Percentiles rank a stretch among this genome's conserved stretches.
Evolutionary conservation across 2,888 invertebrate species (phyloP).

Genomic region (Thecocarcelia acutangulata): DNA sequence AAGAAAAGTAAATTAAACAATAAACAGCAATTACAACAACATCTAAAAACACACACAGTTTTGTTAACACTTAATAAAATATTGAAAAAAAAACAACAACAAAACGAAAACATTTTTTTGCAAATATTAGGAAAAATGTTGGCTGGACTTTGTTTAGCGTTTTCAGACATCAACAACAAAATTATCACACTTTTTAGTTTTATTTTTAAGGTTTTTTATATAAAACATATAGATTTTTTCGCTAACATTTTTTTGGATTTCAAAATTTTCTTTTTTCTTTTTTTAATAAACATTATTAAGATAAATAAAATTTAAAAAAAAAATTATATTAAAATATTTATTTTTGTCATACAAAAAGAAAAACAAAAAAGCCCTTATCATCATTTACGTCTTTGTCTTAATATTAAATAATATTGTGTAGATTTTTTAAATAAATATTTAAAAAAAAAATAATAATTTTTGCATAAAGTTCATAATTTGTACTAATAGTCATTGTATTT

Average conservation of each 20-base stretch:
- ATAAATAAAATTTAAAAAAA: conserved; percentile 50
- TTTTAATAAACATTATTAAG: conserved; percentile 56
- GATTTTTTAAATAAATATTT: conserved; percentile 46
- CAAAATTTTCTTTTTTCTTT: conserved; percentile 56
- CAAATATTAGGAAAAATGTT: conserved; percentile 21
- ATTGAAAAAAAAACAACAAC: conserved; percentile 13
- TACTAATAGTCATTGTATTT: conserved; percentile 54
- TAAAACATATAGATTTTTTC: conserved; percentile 37
- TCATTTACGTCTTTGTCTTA: conserved; percentile 64
- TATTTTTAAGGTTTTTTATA: conserved; percentile 63
- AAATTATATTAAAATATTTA: conserved; percentile 41
- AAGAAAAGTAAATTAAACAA: conserved; percentile 37
- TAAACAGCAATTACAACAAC: conserved; percentile 54
- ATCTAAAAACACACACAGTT: conserved; percentile 57
- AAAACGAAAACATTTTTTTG: conserved; percentile 32
- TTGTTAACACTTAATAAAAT: conserved; percentile 61
- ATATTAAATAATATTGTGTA: conserved; percentile 54
- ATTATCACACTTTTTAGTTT: conserved; percentile 48
- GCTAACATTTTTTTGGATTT: conserved; percentile 45
- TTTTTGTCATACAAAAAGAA: conserved; percentile 57
- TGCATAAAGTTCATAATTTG: conserved; percentile 35
- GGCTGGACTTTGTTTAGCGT: conserved; percentile 13
- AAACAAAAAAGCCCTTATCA: conserved; percentile 65
- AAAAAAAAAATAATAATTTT: conserved; percentile 21
- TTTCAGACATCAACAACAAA: conserved; percentile 29